Evolutionary conservation across 1,140 invertebrate species (phyloP).

Genomic region (Hylyphantes graminicola): DNA sequence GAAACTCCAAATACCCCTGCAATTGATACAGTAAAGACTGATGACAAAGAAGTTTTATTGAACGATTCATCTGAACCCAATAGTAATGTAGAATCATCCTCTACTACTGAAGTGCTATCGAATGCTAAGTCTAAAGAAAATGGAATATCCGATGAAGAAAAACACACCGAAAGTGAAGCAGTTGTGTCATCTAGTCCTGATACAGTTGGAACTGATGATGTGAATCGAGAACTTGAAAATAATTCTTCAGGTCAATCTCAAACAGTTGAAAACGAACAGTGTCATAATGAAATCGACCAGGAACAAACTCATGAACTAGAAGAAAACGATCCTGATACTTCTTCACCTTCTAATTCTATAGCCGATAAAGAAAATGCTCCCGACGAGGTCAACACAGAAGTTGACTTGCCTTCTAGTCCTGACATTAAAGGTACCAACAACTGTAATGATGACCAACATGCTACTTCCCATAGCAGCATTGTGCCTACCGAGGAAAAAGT

Average conservation of each 20-base stretch:
- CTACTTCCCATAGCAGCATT: no score
- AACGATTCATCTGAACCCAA: no score
- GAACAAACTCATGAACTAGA: neutral
- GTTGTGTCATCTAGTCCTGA: neutral
- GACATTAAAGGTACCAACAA: neutral
- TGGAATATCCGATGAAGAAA: neutral
- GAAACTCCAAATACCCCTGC: no score
- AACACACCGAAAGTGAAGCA: neutral
- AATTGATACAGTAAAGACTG: no score
- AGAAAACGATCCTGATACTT: no score
- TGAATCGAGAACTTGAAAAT: neutral
- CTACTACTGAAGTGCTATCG: no score
- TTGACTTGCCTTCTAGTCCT: neutral
- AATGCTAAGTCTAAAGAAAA: neutral
- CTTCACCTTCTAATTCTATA: no score
- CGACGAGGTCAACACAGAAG: neutral
- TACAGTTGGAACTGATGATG: neutral
- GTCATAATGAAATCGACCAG: neutral
- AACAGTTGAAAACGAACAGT: neutral
- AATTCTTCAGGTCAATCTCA: neutral
- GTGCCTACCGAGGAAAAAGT: no score
- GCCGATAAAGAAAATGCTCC: no score
- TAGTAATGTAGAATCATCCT: no score
- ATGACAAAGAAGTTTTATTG: no score
- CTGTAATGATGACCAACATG: no score